phyloP scores from a whole-genome alignment of 2,888 invertebrate species.

The Drosophila dives region DNA sequence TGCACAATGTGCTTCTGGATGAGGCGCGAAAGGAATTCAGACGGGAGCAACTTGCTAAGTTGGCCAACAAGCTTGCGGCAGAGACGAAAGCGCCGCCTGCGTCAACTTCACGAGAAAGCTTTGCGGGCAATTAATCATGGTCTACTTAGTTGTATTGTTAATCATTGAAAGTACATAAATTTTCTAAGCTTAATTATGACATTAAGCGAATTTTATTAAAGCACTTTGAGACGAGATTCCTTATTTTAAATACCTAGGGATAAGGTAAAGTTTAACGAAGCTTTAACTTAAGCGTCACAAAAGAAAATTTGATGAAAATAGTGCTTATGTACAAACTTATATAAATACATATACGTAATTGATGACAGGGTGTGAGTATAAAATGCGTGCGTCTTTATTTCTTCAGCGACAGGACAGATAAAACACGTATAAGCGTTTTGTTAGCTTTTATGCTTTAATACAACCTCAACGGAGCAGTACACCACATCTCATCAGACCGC shows the following conservation, averaged over 20 bases:
- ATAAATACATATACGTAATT: not conserved
- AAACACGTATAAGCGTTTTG: slow-evolving; percentile 57
- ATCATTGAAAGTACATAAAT: slow-evolving; percentile 28
- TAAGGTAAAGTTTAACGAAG: not conserved
- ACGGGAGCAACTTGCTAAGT: slow-evolving; percentile 86
- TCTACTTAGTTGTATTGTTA: slow-evolving; percentile 36
- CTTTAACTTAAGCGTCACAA: not conserved
- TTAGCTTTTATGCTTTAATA: slow-evolving; percentile 56
- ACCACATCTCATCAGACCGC: not conserved
- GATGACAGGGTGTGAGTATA: not conserved
- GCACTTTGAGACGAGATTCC: not conserved
- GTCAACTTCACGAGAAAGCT: slow-evolving; percentile 4
- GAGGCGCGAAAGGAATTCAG: slow-evolving; percentile 93
- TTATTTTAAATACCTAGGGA: not conserved
- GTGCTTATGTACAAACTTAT: not conserved
- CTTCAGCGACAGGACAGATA: slow-evolving; percentile 40
- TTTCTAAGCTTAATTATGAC: slow-evolving; percentile 23
- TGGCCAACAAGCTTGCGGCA: slow-evolving; percentile 70
- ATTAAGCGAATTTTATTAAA: not conserved
- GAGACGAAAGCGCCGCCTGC: slow-evolving; percentile 41
- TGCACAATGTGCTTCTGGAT: slow-evolving; percentile 93
- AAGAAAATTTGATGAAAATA: not conserved
- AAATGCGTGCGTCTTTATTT: slow-evolving; percentile 14
- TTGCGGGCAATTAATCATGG: slow-evolving; percentile 1
- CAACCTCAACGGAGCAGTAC: slow-evolving; percentile 25